A percentile compares a stretch with the other conserved stretches of the same genome.
These are phyloP conservation scores for Tringa solitaria DNA, from an alignment of 2,113 vertebrate genomes.

Conservation along the genomic window DNA sequence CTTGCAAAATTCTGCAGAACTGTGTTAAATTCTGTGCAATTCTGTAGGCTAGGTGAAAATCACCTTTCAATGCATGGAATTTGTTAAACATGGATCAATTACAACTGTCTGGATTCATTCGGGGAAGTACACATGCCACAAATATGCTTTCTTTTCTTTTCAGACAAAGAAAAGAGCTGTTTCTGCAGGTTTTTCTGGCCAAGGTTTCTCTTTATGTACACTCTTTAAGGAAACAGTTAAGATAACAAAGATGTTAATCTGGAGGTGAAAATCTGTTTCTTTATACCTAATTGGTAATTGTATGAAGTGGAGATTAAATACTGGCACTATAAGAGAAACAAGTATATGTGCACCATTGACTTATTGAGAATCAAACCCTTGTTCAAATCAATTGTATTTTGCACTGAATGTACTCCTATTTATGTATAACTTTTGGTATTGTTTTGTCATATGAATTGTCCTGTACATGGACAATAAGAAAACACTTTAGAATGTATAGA, in stretches of 20 bases:
- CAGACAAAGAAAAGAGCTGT: neutral
- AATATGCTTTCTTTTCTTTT: neutral
- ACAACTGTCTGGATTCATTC: neutral
- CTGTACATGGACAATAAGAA: neutral
- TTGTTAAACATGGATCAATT: neutral
- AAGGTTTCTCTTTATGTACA: neutral
- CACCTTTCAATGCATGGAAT: neutral
- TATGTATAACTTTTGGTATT: neutral
- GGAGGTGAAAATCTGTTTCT: neutral
- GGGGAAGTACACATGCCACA: neutral
- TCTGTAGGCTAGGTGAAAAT: neutral
- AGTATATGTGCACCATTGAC: neutral
- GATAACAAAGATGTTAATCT: neutral
- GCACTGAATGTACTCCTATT: neutral
- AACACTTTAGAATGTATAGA: neutral
- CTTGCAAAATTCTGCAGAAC: neutral
- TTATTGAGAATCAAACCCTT: neutral
- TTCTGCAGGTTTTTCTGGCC: neutral
- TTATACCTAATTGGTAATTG: neutral
- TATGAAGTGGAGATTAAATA: neutral
- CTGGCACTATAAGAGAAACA: neutral
- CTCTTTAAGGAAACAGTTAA: neutral
- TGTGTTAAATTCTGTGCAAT: neutral
- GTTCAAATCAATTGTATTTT: neutral
- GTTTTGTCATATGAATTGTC: neutral